Conservation (phyloP, 2,113 vertebrate genomes). For the Terrapene triunguis region DNA sequence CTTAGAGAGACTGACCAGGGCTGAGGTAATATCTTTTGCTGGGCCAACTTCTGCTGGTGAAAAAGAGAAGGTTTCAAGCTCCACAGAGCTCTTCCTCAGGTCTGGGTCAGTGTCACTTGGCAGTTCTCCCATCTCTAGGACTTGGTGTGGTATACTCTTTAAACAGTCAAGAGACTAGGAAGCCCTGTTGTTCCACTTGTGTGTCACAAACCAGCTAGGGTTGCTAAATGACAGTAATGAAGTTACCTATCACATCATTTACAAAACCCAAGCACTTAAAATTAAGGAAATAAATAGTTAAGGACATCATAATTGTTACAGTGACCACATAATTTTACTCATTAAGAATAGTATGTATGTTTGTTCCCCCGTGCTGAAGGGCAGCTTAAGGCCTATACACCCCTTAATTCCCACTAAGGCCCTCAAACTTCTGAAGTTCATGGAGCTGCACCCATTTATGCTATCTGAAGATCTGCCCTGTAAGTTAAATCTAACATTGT, state of each 20-base stretch:
- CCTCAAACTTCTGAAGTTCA: neutral
- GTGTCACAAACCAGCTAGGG: neutral
- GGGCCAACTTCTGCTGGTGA: too few species aligned
- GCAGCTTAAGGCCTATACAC: neutral
- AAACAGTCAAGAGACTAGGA: accelerated
- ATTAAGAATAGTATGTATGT: neutral
- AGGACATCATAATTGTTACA: neutral
- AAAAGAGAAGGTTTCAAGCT: neutral
- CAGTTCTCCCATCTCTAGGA: neutral
- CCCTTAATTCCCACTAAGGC: neutral
- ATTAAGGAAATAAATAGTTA: neutral
- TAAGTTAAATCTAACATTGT: neutral
- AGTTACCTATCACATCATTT: neutral
- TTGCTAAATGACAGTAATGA: slow-evolving; percentile 30
- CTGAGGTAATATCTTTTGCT: too few species aligned
- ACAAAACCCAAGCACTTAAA: neutral
- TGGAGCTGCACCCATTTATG: neutral
- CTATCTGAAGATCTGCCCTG: neutral
- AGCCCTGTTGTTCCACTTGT: neutral
- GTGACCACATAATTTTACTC: neutral
- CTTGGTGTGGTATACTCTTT: neutral
- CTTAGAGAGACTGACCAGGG: too few species aligned
- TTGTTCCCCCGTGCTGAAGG: neutral
- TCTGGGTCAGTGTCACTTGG: neutral
- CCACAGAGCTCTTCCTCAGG: neutral